Conservation (phyloP, 2,797 vertebrate species). For the Gymnoscopelus braueri region DNA sequence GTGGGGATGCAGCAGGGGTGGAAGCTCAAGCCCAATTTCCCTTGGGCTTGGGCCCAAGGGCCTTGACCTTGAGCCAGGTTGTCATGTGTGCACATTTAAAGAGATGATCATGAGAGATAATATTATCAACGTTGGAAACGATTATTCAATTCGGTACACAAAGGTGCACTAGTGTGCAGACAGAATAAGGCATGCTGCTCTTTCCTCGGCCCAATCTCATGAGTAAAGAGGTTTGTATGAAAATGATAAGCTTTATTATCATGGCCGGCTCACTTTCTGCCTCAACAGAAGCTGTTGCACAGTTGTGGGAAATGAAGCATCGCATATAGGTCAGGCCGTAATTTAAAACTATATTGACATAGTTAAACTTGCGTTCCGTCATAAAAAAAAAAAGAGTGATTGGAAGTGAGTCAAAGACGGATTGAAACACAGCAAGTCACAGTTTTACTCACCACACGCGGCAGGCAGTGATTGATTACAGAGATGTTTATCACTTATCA, state of each 20-base stretch:
- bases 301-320: constrained; percentile 42
- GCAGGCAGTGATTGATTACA: constrained; percentile 52
- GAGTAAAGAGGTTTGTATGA: constrained; percentile 51
- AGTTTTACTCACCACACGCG: constrained; percentile 41
- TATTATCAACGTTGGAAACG: constrained; percentile 15
- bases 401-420: constrained; percentile 44
- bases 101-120: constrained; percentile 3
- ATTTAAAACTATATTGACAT: constrained; percentile 57
- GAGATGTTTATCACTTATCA: constrained; percentile 59
- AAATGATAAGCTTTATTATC: constrained; percentile 49
- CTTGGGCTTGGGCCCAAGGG: no score
- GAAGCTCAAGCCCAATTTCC: no score
- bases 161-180: constrained; percentile 24
- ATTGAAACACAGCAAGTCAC: constrained; percentile 39
- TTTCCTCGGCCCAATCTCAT: constrained; percentile 34
- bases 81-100: constrained; percentile 4
- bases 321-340: constrained; percentile 56
- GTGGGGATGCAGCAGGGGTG: no score
- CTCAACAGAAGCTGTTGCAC: constrained; percentile 12
- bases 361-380: constrained; percentile 45
- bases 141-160: constrained; percentile 29
- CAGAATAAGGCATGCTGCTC: constrained; percentile 26
- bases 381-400: constrained; percentile 57
- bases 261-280: constrained; percentile 33
- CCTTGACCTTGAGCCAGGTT: no score